phyloP scores from a whole-genome alignment of 92 coral and sea anemone genomes.

The Chrysogorgia sp. region DNA sequence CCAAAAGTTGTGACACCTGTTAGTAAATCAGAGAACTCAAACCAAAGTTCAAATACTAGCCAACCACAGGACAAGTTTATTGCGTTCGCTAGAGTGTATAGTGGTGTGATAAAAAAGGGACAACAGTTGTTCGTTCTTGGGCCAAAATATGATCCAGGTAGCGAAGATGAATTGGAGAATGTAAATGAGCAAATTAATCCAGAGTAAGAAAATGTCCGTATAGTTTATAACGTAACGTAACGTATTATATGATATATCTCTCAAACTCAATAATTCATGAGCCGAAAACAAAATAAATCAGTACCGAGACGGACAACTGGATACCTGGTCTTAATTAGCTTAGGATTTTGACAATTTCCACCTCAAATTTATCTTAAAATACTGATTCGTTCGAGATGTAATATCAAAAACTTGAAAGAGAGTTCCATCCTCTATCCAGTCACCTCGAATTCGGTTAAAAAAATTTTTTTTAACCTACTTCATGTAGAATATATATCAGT shows the following conservation, averaged over 20 bases:
- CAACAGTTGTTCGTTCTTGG: slow-evolving; percentile 83
- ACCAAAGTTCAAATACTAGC: neutral
- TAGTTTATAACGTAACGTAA: neutral
- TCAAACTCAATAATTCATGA: no score
- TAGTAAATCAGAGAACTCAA: slow-evolving; percentile 27
- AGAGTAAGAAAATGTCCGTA: neutral
- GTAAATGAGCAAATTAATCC: neutral
- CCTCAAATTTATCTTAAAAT: no score
- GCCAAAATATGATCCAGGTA: slow-evolving; percentile 84
- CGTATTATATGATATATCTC: neutral
- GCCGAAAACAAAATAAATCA: no score
- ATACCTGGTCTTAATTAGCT: no score
- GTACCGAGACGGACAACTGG: no score
- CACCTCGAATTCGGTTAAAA: neutral
- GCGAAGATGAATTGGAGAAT: slow-evolving; percentile 22
- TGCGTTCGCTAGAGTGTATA: slow-evolving; percentile 95
- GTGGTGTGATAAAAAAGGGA: slow-evolving; percentile 85
- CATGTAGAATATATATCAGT: no score
- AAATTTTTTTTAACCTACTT: no score
- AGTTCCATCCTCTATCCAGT: no score
- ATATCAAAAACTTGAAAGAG: no score
- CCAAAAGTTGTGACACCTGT: slow-evolving; percentile 53
- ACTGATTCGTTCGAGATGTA: no score
- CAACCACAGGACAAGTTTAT: slow-evolving; percentile 73
- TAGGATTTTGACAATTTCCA: no score